phyloP scores from a whole-genome alignment of 1,140 invertebrate genomes.

The Maniola jurtina region DNA sequence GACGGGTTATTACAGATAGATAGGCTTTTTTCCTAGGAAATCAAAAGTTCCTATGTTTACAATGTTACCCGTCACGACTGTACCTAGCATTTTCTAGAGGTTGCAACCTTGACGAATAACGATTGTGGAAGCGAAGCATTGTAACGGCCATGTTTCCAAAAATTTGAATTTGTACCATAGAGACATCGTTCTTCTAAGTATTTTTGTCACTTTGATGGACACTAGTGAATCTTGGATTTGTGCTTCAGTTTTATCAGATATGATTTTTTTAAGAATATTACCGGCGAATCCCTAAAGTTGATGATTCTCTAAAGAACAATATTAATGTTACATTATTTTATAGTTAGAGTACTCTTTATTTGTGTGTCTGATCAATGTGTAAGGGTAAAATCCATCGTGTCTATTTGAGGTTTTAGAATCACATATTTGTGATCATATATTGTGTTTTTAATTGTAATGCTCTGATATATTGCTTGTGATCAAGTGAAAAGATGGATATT shows the following conservation, averaged over 20 bases:
- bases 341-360: slow-evolving; percentile 5
- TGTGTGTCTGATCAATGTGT: slow-evolving; percentile 21
- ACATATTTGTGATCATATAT: slow-evolving; percentile 55
- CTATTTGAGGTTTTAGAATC: slow-evolving; percentile 35
- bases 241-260: slow-evolving; percentile 68
- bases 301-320: slow-evolving; percentile 15
- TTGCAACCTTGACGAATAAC: too few species aligned
- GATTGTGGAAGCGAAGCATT: not conserved
- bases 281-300: slow-evolving; percentile 36
- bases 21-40: too few species aligned
- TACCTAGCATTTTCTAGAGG: too few species aligned
- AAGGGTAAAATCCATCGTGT: slow-evolving; percentile 12
- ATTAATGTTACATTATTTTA: slow-evolving; percentile 12
- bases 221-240: slow-evolving; percentile 51
- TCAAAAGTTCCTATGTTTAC: too few species aligned
- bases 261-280: slow-evolving; percentile 57
- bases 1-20: too few species aligned
- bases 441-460: slow-evolving; percentile 62
- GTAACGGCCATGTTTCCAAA: slow-evolving; percentile 54
- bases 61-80: too few species aligned
- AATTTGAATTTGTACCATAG: slow-evolving; percentile 65
- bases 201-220: slow-evolving; percentile 62
- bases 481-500: slow-evolving; percentile 81
- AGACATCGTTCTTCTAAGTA: slow-evolving; percentile 52
- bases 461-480: slow-evolving; percentile 53